These are phyloP conservation scores for Papilio xuthus DNA, from an alignment of 1,140 invertebrate genomes.

Conservation along the genomic window DNA sequence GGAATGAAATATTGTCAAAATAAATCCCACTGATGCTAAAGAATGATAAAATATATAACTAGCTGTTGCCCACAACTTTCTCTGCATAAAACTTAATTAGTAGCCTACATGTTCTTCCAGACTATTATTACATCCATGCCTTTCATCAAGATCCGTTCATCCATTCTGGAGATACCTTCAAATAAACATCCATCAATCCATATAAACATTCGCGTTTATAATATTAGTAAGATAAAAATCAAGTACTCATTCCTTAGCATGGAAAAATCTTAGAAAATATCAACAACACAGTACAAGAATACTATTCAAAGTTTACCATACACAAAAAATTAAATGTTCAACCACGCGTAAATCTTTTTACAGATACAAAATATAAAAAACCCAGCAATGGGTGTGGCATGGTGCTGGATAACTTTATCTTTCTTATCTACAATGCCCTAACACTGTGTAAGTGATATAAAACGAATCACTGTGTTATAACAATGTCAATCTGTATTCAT, in stretches of 20 bases:
- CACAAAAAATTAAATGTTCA: not conserved
- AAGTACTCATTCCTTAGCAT: not conserved
- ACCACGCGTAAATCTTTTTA: not conserved
- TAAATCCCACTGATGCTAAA: not conserved
- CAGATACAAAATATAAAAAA: not conserved
- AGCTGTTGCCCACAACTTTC: too few species aligned
- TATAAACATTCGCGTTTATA: too few species aligned
- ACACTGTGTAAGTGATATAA: conserved; percentile 10
- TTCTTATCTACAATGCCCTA: conserved; percentile 22
- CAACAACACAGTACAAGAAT: not conserved
- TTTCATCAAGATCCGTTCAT: too few species aligned
- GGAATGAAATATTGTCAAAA: not conserved
- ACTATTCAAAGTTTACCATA: not conserved
- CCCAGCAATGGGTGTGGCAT: not conserved
- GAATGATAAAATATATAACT: not conserved
- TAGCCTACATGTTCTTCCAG: too few species aligned
- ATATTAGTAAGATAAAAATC: too few species aligned
- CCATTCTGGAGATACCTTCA: too few species aligned
- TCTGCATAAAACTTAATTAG: too few species aligned
- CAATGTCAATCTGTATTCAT: not conserved
- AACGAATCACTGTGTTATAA: not conserved
- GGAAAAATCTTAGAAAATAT: not conserved
- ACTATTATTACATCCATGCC: too few species aligned
- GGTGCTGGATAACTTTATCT: conserved; percentile 3
- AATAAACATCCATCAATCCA: too few species aligned